These are phyloP conservation scores for Narcine bancroftii DNA, from an alignment of 2,113 vertebrate genomes.

Conservation along the genomic window DNA sequence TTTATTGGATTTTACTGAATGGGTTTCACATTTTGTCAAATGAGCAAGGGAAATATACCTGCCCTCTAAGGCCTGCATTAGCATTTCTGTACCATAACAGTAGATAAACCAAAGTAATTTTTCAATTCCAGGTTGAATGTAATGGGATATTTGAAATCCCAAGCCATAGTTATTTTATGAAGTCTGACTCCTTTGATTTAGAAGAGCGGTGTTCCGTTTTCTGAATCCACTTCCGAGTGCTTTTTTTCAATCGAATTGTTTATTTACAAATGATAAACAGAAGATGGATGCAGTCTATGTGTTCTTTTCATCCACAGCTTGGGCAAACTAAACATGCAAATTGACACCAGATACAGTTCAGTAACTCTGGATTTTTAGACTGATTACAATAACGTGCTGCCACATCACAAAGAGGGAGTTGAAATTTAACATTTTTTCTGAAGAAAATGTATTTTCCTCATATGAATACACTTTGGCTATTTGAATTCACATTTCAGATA, in stretches of 20 bases:
- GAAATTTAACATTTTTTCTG: background rate
- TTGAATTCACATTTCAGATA: background rate
- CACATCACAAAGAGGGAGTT: background rate
- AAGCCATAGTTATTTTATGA: conserved; percentile 38
- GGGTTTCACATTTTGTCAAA: conserved; percentile 70
- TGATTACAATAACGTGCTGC: background rate
- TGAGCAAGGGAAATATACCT: conserved; percentile 65
- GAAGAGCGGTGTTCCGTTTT: conserved; percentile 20
- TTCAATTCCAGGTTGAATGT: conserved; percentile 49
- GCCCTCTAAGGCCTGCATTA: conserved; percentile 64
- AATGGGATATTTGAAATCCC: conserved; percentile 35
- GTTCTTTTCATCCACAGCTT: background rate
- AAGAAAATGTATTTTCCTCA: background rate
- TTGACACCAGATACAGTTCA: background rate
- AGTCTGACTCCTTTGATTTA: conserved; percentile 36
- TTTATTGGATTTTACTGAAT: conserved; percentile 75
- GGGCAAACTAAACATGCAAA: background rate
- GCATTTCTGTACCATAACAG: conserved; percentile 57
- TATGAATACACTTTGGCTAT: background rate
- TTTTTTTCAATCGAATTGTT: background rate
- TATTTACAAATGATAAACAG: background rate
- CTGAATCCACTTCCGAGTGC: conserved; percentile 1
- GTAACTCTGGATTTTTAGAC: background rate
- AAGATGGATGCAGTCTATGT: background rate
- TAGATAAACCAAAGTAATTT: conserved; percentile 45